Evolutionary conservation across 1,140 invertebrate genomes (phyloP).

Genomic region (Stegodyphus dumicola): DNA sequence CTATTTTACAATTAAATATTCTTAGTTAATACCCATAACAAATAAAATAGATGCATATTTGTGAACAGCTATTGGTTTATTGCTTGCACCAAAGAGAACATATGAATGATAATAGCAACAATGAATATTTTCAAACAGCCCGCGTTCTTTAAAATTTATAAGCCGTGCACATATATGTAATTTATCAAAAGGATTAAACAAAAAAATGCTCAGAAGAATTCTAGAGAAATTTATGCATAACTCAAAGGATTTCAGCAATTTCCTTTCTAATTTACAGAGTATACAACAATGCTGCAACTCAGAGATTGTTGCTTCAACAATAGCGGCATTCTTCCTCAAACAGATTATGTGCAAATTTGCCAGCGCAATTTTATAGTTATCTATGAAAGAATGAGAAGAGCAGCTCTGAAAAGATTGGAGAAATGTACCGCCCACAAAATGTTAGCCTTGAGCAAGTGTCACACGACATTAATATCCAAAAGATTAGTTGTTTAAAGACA

Average conservation of each 20-base stretch:
- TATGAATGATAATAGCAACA: no score
- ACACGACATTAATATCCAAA: constrained; percentile 7
- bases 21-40: no score
- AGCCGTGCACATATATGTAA: no score
- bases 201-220: neutral
- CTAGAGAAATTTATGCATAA: neutral
- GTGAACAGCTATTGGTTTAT: no score
- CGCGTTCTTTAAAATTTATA: no score
- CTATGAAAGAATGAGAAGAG: neutral
- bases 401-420: constrained; percentile 6
- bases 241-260: neutral
- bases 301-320: neutral
- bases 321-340: neutral
- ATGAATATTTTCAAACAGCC: no score
- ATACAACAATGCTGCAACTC: neutral
- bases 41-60: no score
- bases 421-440: neutral
- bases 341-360: neutral
- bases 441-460: constrained; percentile 9
- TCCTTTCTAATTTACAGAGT: neutral
- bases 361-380: neutral
- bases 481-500: neutral
- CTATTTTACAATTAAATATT: no score
- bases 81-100: no score
- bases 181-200: neutral